These are phyloP conservation scores for Ctenopoma kingsleyae DNA, from an alignment of 2,797 vertebrate species.

Conservation along the genomic window DNA sequence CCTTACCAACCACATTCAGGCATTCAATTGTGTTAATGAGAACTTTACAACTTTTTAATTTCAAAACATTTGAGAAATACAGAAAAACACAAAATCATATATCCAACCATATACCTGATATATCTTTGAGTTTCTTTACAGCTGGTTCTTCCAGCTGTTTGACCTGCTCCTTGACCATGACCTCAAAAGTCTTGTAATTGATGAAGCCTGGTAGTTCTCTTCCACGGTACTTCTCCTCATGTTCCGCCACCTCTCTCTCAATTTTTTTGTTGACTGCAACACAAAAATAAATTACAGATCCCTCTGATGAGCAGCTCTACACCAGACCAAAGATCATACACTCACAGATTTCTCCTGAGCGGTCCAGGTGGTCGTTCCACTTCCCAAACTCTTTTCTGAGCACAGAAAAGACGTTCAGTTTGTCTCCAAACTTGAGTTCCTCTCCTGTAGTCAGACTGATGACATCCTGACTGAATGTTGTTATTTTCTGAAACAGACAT, in stretches of 20 bases:
- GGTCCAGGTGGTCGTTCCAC: constrained; percentile 68
- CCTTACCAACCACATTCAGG: neutral
- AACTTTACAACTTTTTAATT: neutral
- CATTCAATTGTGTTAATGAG: neutral
- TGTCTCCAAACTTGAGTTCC: constrained; percentile 74
- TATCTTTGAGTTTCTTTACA: constrained; percentile 73
- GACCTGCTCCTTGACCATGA: constrained; percentile 85
- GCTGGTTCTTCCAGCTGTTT: constrained; percentile 86
- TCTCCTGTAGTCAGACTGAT: constrained; percentile 78
- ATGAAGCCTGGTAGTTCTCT: constrained; percentile 89
- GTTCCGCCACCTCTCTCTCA: constrained; percentile 57
- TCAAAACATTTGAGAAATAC: neutral
- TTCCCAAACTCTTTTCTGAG: constrained; percentile 75
- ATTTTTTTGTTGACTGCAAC: constrained; percentile 74
- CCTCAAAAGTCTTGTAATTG: constrained; percentile 90
- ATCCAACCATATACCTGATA: constrained; percentile 72
- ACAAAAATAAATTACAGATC: neutral
- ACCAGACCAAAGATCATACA: constrained; percentile 6
- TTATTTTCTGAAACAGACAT: constrained; percentile 74
- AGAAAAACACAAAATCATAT: too few species aligned
- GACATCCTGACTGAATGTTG: constrained; percentile 77
- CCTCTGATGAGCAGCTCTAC: neutral
- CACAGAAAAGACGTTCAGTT: constrained; percentile 70
- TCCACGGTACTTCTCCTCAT: constrained; percentile 86
- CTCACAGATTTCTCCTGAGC: constrained; percentile 66